Evolutionary conservation across 2,888 invertebrate genomes (phyloP).

Genomic region (Pollenia amentaria): DNA sequence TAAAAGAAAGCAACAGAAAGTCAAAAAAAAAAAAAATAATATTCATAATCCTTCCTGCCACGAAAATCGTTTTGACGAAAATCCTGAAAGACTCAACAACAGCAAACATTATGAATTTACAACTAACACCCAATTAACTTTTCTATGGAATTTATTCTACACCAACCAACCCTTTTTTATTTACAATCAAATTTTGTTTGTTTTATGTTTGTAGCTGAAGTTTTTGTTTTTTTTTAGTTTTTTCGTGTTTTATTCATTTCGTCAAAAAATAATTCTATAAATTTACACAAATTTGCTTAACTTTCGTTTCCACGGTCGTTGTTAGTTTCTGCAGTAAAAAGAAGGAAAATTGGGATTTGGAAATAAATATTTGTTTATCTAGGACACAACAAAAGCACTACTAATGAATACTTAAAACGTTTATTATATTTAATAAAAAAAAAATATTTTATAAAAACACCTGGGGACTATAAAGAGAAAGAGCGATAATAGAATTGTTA

Average conservation of each 20-base stretch:
- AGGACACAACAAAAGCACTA: constrained; percentile 12
- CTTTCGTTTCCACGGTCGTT: constrained; percentile 57
- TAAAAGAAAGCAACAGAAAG: not conserved
- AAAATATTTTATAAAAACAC: too few species aligned
- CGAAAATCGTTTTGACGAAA: not conserved
- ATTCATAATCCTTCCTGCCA: not conserved
- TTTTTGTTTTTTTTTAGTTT: not conserved
- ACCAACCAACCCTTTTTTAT: not conserved
- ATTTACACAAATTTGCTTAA: constrained; percentile 35
- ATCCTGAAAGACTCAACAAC: not conserved
- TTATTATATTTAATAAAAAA: not conserved
- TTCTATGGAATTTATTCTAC: not conserved
- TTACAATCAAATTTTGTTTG: not conserved
- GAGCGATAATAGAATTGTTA: too few species aligned
- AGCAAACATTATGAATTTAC: constrained; percentile 5
- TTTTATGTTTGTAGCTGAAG: not conserved
- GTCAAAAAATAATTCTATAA: constrained; percentile 22
- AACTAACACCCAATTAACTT: not conserved
- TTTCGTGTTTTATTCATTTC: not conserved
- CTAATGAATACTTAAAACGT: constrained; percentile 5
- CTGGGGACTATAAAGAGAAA: too few species aligned
- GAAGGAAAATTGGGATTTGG: not conserved
- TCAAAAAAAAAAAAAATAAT: not conserved
- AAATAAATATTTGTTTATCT: not conserved
- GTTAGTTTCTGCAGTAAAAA: constrained; percentile 25